Base-by-base conservation (phyloP, 2,888 invertebrate genomes). In the Corbicula japonica region DNA sequence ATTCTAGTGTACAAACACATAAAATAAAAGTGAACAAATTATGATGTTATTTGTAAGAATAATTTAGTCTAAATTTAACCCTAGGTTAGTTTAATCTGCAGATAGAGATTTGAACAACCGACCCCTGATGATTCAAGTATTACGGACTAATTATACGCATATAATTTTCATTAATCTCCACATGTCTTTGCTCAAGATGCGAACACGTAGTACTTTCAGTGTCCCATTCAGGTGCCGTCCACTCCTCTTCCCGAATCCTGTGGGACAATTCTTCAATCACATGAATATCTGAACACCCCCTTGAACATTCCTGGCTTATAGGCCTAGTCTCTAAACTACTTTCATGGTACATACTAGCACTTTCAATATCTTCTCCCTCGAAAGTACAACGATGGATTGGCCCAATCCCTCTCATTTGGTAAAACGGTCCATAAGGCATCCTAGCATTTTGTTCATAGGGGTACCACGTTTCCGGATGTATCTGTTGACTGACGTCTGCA, bases 221-320 rank as follows among this genome's bases (percentile, higher is more conserved):
- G 35, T 70, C 70, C 21, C 30, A 60, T 26, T 70, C 60, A 10
- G 70, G 70, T 12, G 68, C 44, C 12, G 18, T 32, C 68, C 68
- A 68, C 15, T 66, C 38, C 5, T 34, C 15, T 18, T 18, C 10
- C 15, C 41, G 41, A 12, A 41, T 18, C 41, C 41, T 12, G n/a
- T 54, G 30, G 18, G 23, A 30, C 23, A 15, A 10, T 50, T 15
- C 28, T 32, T 18, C 3, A 28, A 28, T 30, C 10, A 23, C 30
- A 50, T 50, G 15, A 23, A 23, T 6, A 23, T 50, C 50, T 50
- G 50, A 8, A 28, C 15, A 23, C 1, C 23, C 21, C 15, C 15
- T n/a, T 26, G 23, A 15, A 23, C 28, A 21, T 50, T 8, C 50
- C 15, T 6, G 10, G 10, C 28, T 23, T 26, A n/a, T 50, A 10